Percentiles rank a stretch among this genome's conserved stretches.
These are phyloP conservation scores for Odobenus rosmarus DNA, from an alignment of 2,113 vertebrate species.

Conservation along the genomic window DNA sequence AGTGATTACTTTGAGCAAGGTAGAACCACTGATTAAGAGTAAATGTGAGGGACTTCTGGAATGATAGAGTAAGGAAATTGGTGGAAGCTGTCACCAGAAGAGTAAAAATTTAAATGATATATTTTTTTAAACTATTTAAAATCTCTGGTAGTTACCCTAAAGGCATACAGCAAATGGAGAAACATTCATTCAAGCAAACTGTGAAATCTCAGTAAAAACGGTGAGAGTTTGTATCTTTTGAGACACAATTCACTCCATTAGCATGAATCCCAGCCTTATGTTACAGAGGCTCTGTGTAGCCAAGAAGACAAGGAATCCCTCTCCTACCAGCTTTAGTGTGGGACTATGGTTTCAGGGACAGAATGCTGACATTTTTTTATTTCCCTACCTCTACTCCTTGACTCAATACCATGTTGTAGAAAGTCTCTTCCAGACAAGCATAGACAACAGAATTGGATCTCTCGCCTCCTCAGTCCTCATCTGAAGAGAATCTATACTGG, in stretches of 20 bases:
- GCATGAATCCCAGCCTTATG: not conserved
- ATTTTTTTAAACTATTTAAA: not conserved
- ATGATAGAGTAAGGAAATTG: not conserved
- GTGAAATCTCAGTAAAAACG: not conserved
- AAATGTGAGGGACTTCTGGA: not conserved
- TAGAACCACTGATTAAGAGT: not conserved
- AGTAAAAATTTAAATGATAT: not conserved
- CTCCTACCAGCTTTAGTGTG: not conserved
- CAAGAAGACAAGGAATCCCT: not conserved
- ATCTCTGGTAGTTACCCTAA: not conserved
- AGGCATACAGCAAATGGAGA: not conserved
- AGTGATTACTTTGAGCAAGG: not conserved
- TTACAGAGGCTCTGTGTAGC: not conserved
- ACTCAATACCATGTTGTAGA: not conserved
- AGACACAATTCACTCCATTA: not conserved
- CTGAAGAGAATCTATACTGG: not conserved
- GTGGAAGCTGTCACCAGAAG: not conserved
- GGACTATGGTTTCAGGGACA: rapidly evolving
- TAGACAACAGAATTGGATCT: rapidly evolving
- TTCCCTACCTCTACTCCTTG: rapidly evolving
- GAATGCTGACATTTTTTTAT: not conserved
- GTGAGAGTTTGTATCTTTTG: not conserved
- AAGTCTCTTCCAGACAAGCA: not conserved
- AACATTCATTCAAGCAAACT: not conserved
- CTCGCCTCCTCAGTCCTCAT: not conserved